Base-by-base conservation (phyloP, 2,113 vertebrate species). In the Campylomormyrus numenius region DNA sequence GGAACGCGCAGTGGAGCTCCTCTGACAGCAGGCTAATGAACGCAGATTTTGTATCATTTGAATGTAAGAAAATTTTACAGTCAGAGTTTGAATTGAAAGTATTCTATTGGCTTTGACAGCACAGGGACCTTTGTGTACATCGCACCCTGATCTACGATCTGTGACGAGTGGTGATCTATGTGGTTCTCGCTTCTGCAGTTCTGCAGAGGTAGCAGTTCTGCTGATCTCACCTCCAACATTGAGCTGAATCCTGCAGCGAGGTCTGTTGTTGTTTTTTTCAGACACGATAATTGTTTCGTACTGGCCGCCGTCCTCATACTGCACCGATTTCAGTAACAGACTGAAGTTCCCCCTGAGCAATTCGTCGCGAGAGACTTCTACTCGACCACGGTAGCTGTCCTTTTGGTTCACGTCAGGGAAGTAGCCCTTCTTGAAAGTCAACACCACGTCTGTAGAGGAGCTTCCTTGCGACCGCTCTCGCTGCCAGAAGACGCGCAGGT, bases 351-450 rank as follows among this genome's bases (percentile, higher is more conserved):
- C 74, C 1, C 0, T 7, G n/a, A 13, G 0, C 74, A 80, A 15
- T 1, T 39, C 5, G 0, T 80, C 0, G 15, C 0, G 1, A 17
- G 8, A 42, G 4, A 7, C 35, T 6, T 8, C 17, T 17, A 80
- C 74, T 13, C 74, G 74, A 10, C 6, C 35, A 15, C 35, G 15
- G 15, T 19, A 80, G 5, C 35, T 19, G 0, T 2, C 35, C 31
- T 80, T 35, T 19, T 42, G 74, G 35, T 42, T 17, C 13, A 0
- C 0, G 0, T 2, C 0, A 17, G 0, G 0, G 74, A 42, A 0
- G 1, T 0, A 2, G 31, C 74, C 74, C 15, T 42, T 7, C 0
- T 1, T 19, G 35, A 39, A 42, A 11, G 5, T 2, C 35, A 80
- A 3, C 74, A 80, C 10, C 74, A 80, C 74, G 2, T 80, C 74